Evolutionary conservation across 1,140 invertebrate species (phyloP), one percentile per base, ranked within the genome.

Genomic region (Drosophila rhopaloa): DNA sequence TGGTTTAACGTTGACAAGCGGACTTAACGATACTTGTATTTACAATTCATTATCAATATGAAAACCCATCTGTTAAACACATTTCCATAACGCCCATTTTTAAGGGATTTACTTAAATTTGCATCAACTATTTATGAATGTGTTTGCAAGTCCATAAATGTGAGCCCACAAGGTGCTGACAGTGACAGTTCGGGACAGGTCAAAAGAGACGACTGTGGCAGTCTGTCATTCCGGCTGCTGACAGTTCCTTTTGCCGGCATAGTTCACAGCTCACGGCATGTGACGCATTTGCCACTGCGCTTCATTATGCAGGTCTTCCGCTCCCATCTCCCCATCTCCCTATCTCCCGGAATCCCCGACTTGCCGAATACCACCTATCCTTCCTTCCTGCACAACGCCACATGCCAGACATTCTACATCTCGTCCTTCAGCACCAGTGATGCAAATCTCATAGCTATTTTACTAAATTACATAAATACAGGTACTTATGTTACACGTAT

Each of bases 291-390:
- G 62, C 66, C 81, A 79, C 66, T 47, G 81, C 73, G 67, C 77
- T 85, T 85, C 74, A 85, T 85, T 85, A 85, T 85, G 77, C 82
- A 84, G 67, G 57, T 73, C 66, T 66, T 51, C 70, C 24, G 14
- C 27, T 35, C 70, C 47, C 13, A 44, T 14, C 32, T 13, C 46
- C 46, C 35, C n/a, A 35, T 44, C 51, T 61, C 13, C 56, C 48
- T 14, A 40, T 16, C 35, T 61, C 29, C 46, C 35, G 29, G 38
- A 50, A 56, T 61, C 13, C 56, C 54, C 14, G 40, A 24, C 40
- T 61, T 63, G 43, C 13, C 76, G 16, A 7, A 32, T 32, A 57
- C 37, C 35, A 35, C 46, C 38, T 35, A 32, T 58, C 16, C 29
- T 44, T 19, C 60, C 51, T 19, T 37, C 29, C 61, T 44, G 27